A percentile compares a stretch with the other conserved stretches of the same genome.
Conservation (phyloP, 92 coral and sea anemone species). For the Metridium senile region DNA sequence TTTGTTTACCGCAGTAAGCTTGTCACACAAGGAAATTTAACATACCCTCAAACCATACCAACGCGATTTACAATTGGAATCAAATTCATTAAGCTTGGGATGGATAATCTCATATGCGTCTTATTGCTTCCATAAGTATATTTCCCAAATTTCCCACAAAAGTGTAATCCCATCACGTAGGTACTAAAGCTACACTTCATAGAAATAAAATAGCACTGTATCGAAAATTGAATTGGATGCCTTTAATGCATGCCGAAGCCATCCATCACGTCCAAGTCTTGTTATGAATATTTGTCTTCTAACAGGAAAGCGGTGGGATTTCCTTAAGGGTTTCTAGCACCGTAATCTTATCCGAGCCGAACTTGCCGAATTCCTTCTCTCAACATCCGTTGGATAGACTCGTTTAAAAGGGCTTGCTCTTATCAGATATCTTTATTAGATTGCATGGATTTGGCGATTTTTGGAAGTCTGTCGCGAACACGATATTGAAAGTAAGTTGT, state of each 20-base stretch:
- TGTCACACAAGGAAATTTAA: too few relatives aligned
- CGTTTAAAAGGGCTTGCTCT: background rate
- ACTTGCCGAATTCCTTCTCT: background rate
- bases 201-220: background rate
- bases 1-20: too few relatives aligned
- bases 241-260: constrained; percentile 14
- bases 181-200: too few relatives aligned
- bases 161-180: too few relatives aligned
- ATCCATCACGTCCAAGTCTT: background rate
- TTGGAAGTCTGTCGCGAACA: background rate
- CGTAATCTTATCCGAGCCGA: background rate
- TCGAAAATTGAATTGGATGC: background rate
- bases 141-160: too few relatives aligned
- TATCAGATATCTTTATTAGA: background rate
- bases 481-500: background rate
- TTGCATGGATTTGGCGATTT: background rate
- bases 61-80: too few relatives aligned
- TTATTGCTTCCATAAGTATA: too few relatives aligned
- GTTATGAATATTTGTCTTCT: background rate
- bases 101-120: too few relatives aligned
- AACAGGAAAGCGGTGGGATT: constrained; percentile 25
- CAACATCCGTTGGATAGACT: background rate
- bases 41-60: too few relatives aligned
- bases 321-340: constrained; percentile 9
- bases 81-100: too few relatives aligned